Percentiles rank a stretch among this genome's conserved stretches.
Evolutionary conservation across 1,140 invertebrate species (phyloP).

Genomic region (Himalopsyche phryganea): DNA sequence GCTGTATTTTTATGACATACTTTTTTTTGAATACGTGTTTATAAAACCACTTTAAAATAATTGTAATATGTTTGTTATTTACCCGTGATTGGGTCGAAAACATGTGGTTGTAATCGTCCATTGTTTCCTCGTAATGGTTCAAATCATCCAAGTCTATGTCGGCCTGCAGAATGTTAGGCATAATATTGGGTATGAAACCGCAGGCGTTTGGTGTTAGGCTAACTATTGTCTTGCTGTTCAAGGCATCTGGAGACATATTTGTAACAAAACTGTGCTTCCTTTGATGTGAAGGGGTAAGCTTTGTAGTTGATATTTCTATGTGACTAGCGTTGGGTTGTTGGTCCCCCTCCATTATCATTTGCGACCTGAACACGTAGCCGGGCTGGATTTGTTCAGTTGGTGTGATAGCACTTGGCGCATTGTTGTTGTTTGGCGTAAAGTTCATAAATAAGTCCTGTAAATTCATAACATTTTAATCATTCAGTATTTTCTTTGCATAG

Average conservation of each 20-base stretch:
- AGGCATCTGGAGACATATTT: conserved; percentile 11
- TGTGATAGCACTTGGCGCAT: neutral
- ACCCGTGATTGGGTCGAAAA: conserved; percentile 16
- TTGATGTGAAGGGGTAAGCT: neutral
- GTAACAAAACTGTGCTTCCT: conserved; percentile 22
- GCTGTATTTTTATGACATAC: too few relatives aligned
- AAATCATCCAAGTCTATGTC: conserved; percentile 18
- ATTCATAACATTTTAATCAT: conserved; percentile 12
- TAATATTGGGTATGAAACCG: conserved; percentile 10
- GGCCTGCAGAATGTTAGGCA: conserved; percentile 21
- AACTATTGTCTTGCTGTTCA: conserved; percentile 18
- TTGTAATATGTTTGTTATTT: neutral
- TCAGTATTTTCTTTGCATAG: too few relatives aligned
- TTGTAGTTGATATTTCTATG: neutral
- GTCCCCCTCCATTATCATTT: conserved; percentile 6
- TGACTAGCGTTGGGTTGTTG: neutral
- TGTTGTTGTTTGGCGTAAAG: conserved; percentile 48
- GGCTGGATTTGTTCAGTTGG: conserved; percentile 1
- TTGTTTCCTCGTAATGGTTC: conserved; percentile 1
- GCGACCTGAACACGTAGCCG: conserved; percentile 1
- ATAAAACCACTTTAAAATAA: too few relatives aligned
- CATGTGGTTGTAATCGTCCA: conserved; percentile 1
- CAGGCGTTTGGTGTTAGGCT: conserved; percentile 8
- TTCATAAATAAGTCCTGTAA: conserved; percentile 59
- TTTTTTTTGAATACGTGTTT: too few relatives aligned